A percentile compares a stretch with the other conserved stretches of the same genome.
phyloP scores from a whole-genome alignment of 2,113 vertebrate genomes.

The Rutilus rutilus region DNA sequence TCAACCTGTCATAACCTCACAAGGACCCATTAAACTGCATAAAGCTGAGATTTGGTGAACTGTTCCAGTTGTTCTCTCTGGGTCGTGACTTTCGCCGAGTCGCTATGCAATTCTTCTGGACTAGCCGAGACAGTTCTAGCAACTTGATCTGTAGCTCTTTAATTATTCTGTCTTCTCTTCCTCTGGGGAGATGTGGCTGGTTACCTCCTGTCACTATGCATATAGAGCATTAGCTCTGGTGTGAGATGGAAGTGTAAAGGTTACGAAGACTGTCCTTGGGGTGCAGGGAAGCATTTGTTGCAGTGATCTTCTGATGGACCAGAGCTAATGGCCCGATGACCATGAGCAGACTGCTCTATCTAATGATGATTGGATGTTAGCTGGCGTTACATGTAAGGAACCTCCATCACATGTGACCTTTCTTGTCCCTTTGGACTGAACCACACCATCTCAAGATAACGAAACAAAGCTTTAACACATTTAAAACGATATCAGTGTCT shows the following conservation, averaged over 20 bases:
- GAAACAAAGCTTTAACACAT: not conserved
- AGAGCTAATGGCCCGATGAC: conserved; percentile 32
- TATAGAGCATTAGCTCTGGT: conserved; percentile 51
- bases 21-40: not conserved
- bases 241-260: conserved; percentile 53
- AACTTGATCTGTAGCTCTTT: conserved; percentile 51
- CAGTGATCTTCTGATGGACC: conserved; percentile 51
- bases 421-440: not conserved
- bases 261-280: conserved; percentile 47
- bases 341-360: conserved; percentile 7
- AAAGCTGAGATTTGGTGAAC: not conserved
- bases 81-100: conserved; percentile 18
- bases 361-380: conserved; percentile 20
- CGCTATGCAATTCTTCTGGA: not conserved
- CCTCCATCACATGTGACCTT: not conserved
- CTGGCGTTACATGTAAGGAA: not conserved
- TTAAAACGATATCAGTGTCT: not conserved
- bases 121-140: conserved; percentile 14
- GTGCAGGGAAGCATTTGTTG: conserved; percentile 39
- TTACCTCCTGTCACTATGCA: conserved; percentile 52
- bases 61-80: conserved; percentile 1
- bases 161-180: conserved; percentile 55
- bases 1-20: not conserved
- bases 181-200: conserved; percentile 52
- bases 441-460: not conserved